Conservation (phyloP, 2,113 vertebrate species). For the Merops nubicus region DNA sequence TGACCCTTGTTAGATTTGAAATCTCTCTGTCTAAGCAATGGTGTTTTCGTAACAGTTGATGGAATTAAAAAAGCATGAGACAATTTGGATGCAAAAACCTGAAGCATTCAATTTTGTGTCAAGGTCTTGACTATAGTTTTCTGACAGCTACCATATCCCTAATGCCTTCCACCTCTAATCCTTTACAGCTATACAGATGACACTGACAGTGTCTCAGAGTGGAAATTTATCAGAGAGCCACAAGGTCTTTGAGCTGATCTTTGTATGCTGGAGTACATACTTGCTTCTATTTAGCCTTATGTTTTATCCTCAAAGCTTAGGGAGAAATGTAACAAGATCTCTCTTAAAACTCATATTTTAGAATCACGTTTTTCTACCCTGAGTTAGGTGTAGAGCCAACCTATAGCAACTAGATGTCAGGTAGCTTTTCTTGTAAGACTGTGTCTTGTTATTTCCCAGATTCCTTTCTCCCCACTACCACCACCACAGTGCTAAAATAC, state of each 20-base stretch:
- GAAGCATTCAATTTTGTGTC: not conserved
- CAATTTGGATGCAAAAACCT: not conserved
- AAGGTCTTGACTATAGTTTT: not conserved
- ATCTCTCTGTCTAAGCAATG: not conserved
- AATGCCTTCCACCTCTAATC: not conserved
- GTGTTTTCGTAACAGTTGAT: not conserved
- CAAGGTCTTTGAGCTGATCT: not conserved
- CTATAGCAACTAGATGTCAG: not conserved
- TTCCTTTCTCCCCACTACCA: not conserved
- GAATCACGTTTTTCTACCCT: not conserved
- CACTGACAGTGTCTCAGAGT: not conserved
- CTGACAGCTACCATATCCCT: not conserved
- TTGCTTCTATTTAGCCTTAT: not conserved
- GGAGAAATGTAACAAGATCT: not conserved
- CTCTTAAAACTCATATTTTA: not conserved
- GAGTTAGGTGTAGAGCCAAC: not conserved
- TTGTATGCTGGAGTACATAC: not conserved
- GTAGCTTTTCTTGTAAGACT: not conserved
- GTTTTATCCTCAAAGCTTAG: conserved; percentile 6
- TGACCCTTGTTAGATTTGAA: not conserved
- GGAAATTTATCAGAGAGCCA: not conserved
- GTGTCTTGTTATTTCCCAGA: not conserved
- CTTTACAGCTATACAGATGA: not conserved
- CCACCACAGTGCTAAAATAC: not conserved
- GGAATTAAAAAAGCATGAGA: not conserved